Conservation (phyloP, 92 coral and sea anemone species). For the Diadumene lineata region DNA sequence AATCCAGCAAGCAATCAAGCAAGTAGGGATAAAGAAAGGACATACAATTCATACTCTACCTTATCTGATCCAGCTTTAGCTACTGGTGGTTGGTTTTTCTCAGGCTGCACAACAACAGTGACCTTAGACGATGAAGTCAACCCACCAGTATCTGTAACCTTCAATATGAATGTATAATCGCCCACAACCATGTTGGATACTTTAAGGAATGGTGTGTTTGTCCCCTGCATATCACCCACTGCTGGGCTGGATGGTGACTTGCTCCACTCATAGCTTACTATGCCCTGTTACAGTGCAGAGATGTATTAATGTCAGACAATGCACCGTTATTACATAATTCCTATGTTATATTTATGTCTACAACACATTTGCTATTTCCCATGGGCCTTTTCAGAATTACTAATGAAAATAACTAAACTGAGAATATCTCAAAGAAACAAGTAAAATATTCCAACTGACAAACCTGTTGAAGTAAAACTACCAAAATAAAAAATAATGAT, state of each 20-base stretch:
- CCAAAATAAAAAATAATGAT: no score
- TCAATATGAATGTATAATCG: constrained; percentile 92
- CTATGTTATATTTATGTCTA: no score
- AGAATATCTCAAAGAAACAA: no score
- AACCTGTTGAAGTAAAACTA: no score
- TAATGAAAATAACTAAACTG: no score
- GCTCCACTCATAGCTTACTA: constrained; percentile 96
- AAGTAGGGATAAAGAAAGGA: no score
- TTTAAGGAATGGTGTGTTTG: constrained; percentile 77
- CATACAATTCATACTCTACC: constrained; percentile 29
- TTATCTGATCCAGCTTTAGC: constrained; percentile 98
- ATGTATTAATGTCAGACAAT: no score
- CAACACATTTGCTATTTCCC: no score
- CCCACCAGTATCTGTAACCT: constrained; percentile 96
- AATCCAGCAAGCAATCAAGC: no score
- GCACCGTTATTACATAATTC: no score
- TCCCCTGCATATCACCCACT: constrained; percentile 98
- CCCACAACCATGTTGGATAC: constrained; percentile 98
- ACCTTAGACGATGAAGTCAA: constrained; percentile 81
- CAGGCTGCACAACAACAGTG: constrained; percentile 97
- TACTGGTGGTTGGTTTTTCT: constrained; percentile 92
- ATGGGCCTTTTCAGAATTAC: no score
- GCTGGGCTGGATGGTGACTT: constrained; percentile 97
- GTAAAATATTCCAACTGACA: no score
- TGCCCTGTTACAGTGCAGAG: constrained; percentile 52